Conservation (phyloP, 2,113 vertebrate species). For the Proterorhinus semilunaris region DNA sequence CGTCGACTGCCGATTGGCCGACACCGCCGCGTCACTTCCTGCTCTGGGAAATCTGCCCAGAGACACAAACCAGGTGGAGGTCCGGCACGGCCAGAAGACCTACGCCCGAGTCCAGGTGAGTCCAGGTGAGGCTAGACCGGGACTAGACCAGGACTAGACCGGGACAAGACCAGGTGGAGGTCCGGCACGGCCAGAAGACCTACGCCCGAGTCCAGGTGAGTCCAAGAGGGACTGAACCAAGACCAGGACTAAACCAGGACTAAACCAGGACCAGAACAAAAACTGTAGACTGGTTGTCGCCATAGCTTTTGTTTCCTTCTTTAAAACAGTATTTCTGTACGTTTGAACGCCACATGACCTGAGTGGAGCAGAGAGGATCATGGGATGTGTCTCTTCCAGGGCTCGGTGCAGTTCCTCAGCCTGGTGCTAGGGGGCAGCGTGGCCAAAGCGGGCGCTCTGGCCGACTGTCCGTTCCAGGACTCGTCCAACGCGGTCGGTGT, state of each 20-base stretch:
- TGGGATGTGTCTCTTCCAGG: neutral
- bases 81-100: neutral
- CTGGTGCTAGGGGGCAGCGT: neutral
- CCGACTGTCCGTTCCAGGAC: conserved; percentile 1
- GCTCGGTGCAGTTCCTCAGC: neutral
- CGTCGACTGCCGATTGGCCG: neutral
- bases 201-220: no score
- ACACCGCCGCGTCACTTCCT: neutral
- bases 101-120: neutral
- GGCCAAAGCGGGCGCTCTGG: neutral
- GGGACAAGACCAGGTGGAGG: neutral
- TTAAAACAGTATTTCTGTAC: no score
- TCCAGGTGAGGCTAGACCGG: neutral
- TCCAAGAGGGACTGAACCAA: neutral
- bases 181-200: neutral
- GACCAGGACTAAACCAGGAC: neutral
- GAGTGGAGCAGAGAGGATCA: no score
- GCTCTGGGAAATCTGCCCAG: neutral
- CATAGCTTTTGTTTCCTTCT: no score
- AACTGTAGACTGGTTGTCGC: no score
- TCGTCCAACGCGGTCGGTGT: neutral
- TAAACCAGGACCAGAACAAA: neutral
- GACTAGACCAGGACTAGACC: neutral
- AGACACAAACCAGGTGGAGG: neutral
- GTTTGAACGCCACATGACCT: no score